Evolutionary conservation across 2,888 invertebrate genomes (phyloP), one percentile per base, ranked within the genome.

Genomic region (Crocallis elinguaria): DNA sequence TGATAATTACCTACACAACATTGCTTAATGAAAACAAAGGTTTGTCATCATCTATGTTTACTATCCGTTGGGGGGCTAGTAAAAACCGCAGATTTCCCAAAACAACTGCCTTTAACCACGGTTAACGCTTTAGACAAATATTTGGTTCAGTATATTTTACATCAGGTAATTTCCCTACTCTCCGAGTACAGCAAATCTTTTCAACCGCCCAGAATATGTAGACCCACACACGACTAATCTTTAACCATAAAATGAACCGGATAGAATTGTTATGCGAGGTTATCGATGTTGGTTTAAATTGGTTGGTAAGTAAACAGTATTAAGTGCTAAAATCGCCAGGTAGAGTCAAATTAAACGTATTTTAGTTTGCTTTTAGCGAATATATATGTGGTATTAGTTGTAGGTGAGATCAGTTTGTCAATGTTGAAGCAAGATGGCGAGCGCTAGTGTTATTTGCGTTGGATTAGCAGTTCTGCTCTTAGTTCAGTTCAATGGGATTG

Each of bases 391-490:
- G 56, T 50, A 44, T 46, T 46, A 32, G 16, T 43, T 37, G 27
- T 50, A 16, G n/a, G 0, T 17, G 17, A 13, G 35, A 29, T 50
- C 60, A 66, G 68, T 65, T 32, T 21, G 27, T 35, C 6, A 19
- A 29, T 29, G 38, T 56, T 19, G 17, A 33, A 37, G 9, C 43
- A 70, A 60, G 43, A 76, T 76, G 77, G 45, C 61, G 50, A 54
- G 60, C 29, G 36, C 49, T 23, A 39, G 62, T 41, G 38, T 50
- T 11, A 33, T 67, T 16, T 57, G 57, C 52, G 54, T 70, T 11
- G 59, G 43, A 30, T 38, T 60, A 11, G 53, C 55, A 13, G 49
- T 69, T 44, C 21, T 76, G 19, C 48, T 69, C 16, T 25, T 68
- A 19, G 50, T 64, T 14, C 19, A 50, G 35, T 51, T 66, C 13